These are phyloP conservation scores for Brenthis hecate DNA, from an alignment of 2,888 invertebrate genomes.

Conservation along the genomic window DNA sequence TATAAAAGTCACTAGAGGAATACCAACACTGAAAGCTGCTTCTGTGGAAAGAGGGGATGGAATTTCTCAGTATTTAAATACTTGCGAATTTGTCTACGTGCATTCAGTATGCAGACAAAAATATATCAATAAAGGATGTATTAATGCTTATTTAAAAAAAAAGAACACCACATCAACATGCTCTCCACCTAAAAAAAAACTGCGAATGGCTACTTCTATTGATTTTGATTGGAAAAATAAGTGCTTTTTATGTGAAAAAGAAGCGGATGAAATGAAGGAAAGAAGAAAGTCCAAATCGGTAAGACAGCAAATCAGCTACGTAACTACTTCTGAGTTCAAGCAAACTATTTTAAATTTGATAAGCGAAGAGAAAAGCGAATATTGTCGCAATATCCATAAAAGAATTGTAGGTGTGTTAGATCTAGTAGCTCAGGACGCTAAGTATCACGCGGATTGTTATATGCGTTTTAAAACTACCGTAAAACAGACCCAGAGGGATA, in stretches of 20 bases:
- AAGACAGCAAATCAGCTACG: slow-evolving; percentile 12
- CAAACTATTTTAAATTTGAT: slow-evolving; percentile 20
- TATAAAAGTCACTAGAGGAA: too few relatives aligned
- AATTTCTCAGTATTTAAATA: too few relatives aligned
- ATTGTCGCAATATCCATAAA: slow-evolving; percentile 21
- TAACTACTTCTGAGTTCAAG: slow-evolving; percentile 14
- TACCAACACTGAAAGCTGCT: too few relatives aligned
- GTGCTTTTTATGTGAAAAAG: slow-evolving; percentile 16
- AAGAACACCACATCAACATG: slow-evolving; percentile 8
- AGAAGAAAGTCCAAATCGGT: slow-evolving; percentile 6
- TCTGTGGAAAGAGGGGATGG: too few relatives aligned
- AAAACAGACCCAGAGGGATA: slow-evolving; percentile 7
- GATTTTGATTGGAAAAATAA: slow-evolving; percentile 17
- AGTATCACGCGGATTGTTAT: not conserved
- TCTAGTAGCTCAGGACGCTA: not conserved
- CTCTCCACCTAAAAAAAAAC: slow-evolving; percentile 5
- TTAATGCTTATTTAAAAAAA: not conserved
- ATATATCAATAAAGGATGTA: too few relatives aligned
- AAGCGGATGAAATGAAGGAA: slow-evolving; percentile 18
- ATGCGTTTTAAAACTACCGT: not conserved
- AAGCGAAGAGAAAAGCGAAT: slow-evolving; percentile 18
- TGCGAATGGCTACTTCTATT: slow-evolving; percentile 19
- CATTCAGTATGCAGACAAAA: too few relatives aligned
- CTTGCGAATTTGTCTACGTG: too few relatives aligned
- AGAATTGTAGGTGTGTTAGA: slow-evolving; percentile 25